phyloP scores from a whole-genome alignment of 2,797 vertebrate species.

The Sebastes minor region DNA sequence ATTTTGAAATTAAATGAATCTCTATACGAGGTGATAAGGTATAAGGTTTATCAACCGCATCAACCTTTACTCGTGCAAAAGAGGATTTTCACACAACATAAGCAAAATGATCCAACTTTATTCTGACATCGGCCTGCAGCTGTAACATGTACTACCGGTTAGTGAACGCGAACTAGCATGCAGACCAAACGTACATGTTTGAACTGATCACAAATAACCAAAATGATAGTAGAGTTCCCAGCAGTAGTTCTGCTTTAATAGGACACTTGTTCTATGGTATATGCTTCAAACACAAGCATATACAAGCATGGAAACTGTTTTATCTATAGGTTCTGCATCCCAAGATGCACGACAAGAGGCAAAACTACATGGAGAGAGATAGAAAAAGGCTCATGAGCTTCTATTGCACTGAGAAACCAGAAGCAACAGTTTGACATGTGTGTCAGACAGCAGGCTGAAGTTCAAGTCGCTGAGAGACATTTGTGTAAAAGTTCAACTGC shows the following conservation, averaged over 20 bases:
- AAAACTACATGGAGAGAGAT: not conserved
- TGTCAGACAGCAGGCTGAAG: not conserved
- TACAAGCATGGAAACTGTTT: not conserved
- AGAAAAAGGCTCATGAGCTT: not conserved
- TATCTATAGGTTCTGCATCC: not conserved
- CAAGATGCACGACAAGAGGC: not conserved
- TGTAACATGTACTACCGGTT: not conserved
- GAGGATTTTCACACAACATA: not conserved
- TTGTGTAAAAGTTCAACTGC: slow-evolving; percentile 57
- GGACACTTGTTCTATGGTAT: not conserved
- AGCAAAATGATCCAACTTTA: not conserved
- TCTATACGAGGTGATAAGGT: not conserved
- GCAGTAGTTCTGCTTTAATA: not conserved
- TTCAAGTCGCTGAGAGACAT: slow-evolving; percentile 36
- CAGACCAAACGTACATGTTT: not conserved
- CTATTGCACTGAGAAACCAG: slow-evolving; percentile 2
- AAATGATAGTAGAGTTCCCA: not conserved
- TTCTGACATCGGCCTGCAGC: not conserved
- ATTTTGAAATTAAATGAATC: not conserved
- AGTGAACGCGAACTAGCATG: not conserved
- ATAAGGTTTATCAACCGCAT: not conserved
- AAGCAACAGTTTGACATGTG: slow-evolving; percentile 27
- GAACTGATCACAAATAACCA: not conserved
- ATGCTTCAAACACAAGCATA: not conserved
- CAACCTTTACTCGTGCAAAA: not conserved